These are phyloP conservation scores for Sandelia bainsii DNA, from an alignment of 2,797 vertebrate genomes.

Conservation along the genomic window DNA sequence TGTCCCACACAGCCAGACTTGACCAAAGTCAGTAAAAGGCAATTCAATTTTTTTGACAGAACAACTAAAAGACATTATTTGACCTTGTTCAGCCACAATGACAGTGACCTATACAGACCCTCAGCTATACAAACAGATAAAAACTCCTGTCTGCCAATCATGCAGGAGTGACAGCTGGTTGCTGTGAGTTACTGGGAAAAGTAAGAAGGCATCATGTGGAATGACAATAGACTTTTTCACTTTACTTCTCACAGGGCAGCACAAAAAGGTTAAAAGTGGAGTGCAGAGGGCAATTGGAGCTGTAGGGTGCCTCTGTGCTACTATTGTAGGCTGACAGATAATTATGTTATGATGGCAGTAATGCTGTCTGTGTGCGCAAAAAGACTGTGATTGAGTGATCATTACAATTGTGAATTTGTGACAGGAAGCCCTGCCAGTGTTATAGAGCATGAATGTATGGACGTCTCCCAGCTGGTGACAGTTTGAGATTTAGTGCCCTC, in stretches of 20 bases:
- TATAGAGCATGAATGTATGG: neutral
- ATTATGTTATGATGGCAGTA: constrained; percentile 33
- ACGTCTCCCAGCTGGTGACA: constrained; percentile 31
- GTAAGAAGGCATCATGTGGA: constrained; percentile 54
- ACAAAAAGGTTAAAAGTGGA: constrained; percentile 47
- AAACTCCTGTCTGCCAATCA: constrained; percentile 63
- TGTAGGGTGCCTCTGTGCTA: constrained; percentile 35
- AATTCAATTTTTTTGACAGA: constrained; percentile 48
- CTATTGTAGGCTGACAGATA: constrained; percentile 30
- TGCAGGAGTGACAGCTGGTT: constrained; percentile 67
- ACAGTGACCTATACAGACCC: constrained; percentile 40
- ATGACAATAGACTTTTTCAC: constrained; percentile 41
- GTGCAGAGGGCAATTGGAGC: constrained; percentile 32
- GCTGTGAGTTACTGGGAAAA: constrained; percentile 76
- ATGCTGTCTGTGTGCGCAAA: constrained; percentile 9
- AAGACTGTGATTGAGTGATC: constrained; percentile 15
- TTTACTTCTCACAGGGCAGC: constrained; percentile 46
- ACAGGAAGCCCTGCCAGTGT: constrained; percentile 14
- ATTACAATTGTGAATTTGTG: constrained; percentile 28
- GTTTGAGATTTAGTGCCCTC: constrained; percentile 37
- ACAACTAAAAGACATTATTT: constrained; percentile 44
- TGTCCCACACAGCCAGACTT: constrained; percentile 41
- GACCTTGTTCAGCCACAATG: constrained; percentile 48
- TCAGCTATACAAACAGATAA: constrained; percentile 58
- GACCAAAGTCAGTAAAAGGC: constrained; percentile 51